Evolutionary conservation across 2,797 vertebrate species (phyloP).

Genomic region (Chiloscyllium punctatum): DNA sequence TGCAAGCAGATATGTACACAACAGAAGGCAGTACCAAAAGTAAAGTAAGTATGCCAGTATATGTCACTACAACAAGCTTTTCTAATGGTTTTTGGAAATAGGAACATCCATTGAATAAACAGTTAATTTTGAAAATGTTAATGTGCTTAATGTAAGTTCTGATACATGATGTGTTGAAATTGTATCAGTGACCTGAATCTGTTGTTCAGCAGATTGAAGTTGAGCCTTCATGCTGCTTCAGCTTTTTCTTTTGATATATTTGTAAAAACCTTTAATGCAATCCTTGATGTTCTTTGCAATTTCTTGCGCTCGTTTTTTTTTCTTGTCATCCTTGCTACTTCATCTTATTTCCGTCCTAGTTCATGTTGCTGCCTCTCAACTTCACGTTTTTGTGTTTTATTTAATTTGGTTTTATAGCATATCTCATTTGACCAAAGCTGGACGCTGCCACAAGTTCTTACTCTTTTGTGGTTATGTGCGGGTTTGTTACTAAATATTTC

Average conservation of each 20-base stretch:
- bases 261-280: not conserved
- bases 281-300: not conserved
- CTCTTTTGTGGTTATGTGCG: too few relatives aligned
- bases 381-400: too few relatives aligned
- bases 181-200: not conserved
- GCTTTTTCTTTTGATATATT: not conserved
- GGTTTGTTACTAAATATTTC: too few relatives aligned
- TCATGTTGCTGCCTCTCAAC: too few relatives aligned
- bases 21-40: not conserved
- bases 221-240: not conserved
- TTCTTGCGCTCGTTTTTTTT: not conserved
- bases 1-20: not conserved
- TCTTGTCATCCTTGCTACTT: not conserved
- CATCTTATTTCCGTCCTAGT: not conserved
- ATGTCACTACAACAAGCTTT: not conserved
- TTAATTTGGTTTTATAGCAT: too few relatives aligned
- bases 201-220: not conserved
- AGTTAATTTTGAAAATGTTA: not conserved
- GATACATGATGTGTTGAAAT: not conserved
- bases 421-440: too few relatives aligned
- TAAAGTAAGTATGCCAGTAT: slow-evolving; percentile 37
- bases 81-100: not conserved
- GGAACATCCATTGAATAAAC: not conserved
- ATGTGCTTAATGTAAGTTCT: not conserved
- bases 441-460: too few relatives aligned